These are phyloP conservation scores for Gopherus evgoodei DNA, from an alignment of 2,113 vertebrate genomes.

Conservation along the genomic window DNA sequence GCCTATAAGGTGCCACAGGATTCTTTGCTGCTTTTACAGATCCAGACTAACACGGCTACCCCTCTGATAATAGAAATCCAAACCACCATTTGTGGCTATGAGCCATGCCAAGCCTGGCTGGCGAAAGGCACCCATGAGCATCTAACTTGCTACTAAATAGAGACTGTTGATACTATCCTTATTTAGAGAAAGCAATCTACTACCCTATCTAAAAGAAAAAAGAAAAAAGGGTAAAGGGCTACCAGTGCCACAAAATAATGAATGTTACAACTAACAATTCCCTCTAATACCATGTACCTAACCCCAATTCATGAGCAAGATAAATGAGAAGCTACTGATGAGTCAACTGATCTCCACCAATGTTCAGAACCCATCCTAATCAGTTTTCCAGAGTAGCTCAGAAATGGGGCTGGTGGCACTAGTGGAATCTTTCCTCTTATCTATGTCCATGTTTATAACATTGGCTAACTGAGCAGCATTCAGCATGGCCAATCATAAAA, in stretches of 20 bases:
- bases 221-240: not conserved
- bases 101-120: not conserved
- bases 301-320: not conserved
- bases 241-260: not conserved
- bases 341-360: not conserved
- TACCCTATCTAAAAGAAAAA: not conserved
- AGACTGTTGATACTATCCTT: not conserved
- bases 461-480: not conserved
- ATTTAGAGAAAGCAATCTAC: not conserved
- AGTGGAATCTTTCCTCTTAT: not conserved
- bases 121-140: not conserved
- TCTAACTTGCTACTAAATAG: not conserved
- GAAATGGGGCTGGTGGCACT: not conserved
- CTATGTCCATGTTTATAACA: not conserved
- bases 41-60: too few relatives aligned
- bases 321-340: not conserved
- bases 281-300: not conserved
- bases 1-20: too few relatives aligned
- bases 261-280: not conserved
- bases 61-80: not conserved
- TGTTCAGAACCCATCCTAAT: not conserved
- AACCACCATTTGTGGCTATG: not conserved
- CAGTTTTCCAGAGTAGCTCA: not conserved
- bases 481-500: not conserved
- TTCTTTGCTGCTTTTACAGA: too few relatives aligned